Evolutionary conservation across 2,113 vertebrate species (phyloP), one percentile per base, ranked within the genome.

Genomic region (Haemorhous mexicanus): DNA sequence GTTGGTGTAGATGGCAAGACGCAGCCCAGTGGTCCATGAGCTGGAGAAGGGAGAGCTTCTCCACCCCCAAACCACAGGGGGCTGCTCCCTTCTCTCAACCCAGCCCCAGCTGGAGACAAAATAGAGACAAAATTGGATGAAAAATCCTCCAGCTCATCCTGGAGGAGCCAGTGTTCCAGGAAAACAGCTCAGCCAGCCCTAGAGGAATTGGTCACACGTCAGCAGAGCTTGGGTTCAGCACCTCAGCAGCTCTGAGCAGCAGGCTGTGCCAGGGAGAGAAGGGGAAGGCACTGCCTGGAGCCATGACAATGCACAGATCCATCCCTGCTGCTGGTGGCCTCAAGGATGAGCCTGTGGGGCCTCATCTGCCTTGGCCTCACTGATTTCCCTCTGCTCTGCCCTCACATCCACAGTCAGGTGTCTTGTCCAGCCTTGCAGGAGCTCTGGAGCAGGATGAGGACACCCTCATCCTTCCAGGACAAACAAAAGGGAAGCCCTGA

Each of bases 261-360:
- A 64, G 44, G 37, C 82, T 43, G 8, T 50, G 79, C 53, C 72
- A 39, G 62, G 37, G 39, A 68, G 37, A 74, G 28, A 28, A 24
- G 27, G 19, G 21, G 28, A 13, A 3, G 55, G 39, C 49, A 10
- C 1, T 72, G 67, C 93, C 84, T 59, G 33, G n/a, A 94, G 81
- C 66, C 58, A 56, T 39, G 44, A 11, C 1, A 75, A 63, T 52
- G 43, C 49, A 11, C 1, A 75, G 53, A 78, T 26, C 87, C 59
- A 43, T 59, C 55, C 33, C 53, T 0, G 0, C n/a, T 8, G 55
- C 86, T 19, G 58, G 22, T 18, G 41, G 67, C 82, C 78, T 6
- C 21, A 43, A 77, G 73, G 59, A 86, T 0, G 7, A 49, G 62
- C 0, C 0, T 0, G 18, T 2, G n/a, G 53, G 1, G 46, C 39